phyloP scores from a whole-genome alignment of 2,888 invertebrate genomes.

The Boloria euphrosyne region DNA sequence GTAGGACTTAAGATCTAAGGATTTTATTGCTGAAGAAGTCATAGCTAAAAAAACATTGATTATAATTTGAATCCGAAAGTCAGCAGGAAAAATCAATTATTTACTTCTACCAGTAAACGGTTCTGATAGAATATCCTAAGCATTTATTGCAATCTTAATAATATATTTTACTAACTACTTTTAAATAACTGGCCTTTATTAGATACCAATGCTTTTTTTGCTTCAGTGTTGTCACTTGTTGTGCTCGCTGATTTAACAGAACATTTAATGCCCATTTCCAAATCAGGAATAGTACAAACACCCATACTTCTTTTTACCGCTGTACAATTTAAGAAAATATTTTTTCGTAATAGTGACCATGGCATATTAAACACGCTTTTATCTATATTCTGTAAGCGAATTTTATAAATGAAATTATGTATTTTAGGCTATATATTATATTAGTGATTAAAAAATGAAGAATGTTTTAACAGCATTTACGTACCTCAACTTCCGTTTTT shows the following conservation, averaged over 20 bases:
- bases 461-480: background rate
- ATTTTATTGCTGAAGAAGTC: too few species aligned
- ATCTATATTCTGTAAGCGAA: constrained; percentile 23
- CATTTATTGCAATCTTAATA: background rate
- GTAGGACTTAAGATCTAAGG: too few species aligned
- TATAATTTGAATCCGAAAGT: too few species aligned
- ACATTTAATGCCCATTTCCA: constrained; percentile 41
- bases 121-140: too few species aligned
- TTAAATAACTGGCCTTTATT: background rate
- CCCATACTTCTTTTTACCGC: constrained; percentile 19
- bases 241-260: constrained; percentile 41
- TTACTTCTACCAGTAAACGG: too few species aligned
- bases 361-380: constrained; percentile 3
- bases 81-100: too few species aligned
- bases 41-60: too few species aligned
- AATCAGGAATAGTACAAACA: constrained; percentile 24
- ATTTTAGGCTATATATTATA: background rate
- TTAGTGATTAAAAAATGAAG: background rate
- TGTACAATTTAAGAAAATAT: constrained; percentile 34
- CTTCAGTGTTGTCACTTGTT: constrained; percentile 2
- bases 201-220: constrained; percentile 42
- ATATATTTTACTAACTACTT: background rate
- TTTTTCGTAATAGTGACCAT: constrained; percentile 44
- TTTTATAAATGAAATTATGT: too few species aligned
- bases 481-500: constrained; percentile 11